These are phyloP conservation scores for Agonum fuliginosum DNA, from an alignment of 2,888 invertebrate species.

Conservation along the genomic window DNA sequence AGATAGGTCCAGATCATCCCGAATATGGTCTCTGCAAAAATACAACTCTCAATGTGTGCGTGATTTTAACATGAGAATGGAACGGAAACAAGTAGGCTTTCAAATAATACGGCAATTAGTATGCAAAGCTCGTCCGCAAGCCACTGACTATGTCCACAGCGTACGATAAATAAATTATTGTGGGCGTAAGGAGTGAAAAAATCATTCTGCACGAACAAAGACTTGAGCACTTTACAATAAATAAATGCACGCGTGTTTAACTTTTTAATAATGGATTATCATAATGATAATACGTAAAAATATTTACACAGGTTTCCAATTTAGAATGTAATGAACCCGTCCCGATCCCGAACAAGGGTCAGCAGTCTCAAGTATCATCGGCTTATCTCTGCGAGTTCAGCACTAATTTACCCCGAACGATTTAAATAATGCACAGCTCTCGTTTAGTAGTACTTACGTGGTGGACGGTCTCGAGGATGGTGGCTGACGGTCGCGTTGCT, in stretches of 20 bases:
- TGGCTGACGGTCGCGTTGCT: conserved; percentile 74
- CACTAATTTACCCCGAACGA: neutral
- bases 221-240: too few species aligned
- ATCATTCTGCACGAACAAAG: too few species aligned
- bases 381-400: conserved; percentile 17
- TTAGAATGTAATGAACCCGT: conserved; percentile 39
- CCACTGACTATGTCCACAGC: conserved; percentile 40
- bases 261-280: too few species aligned
- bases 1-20: conserved; percentile 83
- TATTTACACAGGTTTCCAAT: conserved; percentile 41
- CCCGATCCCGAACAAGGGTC: neutral
- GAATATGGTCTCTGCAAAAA: conserved; percentile 67
- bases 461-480: conserved; percentile 71
- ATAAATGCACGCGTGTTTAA: too few species aligned
- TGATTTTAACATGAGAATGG: conserved; percentile 46
- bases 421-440: too few species aligned
- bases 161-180: conserved; percentile 55
- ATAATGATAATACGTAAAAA: too few species aligned
- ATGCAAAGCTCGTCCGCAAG: conserved; percentile 49
- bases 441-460: conserved; percentile 73
- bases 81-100: conserved; percentile 53
- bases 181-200: conserved; percentile 37
- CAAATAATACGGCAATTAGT: conserved; percentile 50
- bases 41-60: neutral
- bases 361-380: conserved; percentile 39